These are phyloP conservation scores for Lipotes vexillifer DNA, from an alignment of 2,113 vertebrate species.

Conservation along the genomic window DNA sequence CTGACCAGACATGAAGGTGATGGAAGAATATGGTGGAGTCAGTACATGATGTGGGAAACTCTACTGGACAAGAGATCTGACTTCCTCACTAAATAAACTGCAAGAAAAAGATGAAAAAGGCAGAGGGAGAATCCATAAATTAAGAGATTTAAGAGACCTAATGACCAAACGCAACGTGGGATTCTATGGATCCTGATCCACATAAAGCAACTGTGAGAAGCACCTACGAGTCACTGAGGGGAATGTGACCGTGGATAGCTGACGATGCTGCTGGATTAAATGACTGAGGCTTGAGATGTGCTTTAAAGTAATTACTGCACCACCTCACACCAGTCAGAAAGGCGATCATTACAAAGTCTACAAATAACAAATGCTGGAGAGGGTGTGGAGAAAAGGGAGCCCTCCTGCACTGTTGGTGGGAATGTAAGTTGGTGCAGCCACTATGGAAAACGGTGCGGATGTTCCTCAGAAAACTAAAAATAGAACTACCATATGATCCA, in stretches of 20 bases:
- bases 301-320: accelerated
- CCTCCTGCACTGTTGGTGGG: neutral
- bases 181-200: neutral
- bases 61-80: neutral
- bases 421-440: neutral
- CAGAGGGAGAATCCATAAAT: neutral
- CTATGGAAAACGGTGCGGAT: too few species aligned
- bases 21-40: neutral
- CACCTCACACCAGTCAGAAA: neutral
- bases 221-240: neutral
- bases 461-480: neutral
- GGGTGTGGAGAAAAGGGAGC: neutral
- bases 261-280: accelerated
- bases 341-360: neutral
- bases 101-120: neutral
- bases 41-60: neutral
- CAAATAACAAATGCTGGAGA: neutral
- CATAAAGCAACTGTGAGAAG: neutral
- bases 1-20: neutral
- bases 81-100: neutral
- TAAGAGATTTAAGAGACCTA: neutral
- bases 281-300: too few species aligned
- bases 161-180: accelerated
- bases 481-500: neutral
- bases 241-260: accelerated